Conservation (phyloP, 2,888 invertebrate genomes). For the Macaria liturata region DNA sequence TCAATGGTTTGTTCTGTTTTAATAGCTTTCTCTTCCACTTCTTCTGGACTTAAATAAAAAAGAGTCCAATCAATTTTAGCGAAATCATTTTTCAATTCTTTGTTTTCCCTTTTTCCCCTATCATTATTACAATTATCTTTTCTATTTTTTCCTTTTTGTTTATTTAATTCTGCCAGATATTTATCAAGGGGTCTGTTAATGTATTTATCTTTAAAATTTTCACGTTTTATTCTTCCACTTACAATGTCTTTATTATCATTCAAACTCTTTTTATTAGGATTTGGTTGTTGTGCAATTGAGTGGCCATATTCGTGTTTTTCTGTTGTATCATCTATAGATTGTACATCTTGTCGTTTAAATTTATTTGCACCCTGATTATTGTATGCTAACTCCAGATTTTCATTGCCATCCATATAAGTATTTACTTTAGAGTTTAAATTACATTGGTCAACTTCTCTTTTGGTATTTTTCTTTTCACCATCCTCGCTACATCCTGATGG, state of each 20-base stretch:
- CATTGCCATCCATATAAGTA: constrained; percentile 4
- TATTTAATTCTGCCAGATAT: background rate
- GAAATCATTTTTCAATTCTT: constrained; percentile 20
- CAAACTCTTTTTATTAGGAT: background rate
- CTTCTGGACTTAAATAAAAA: constrained; percentile 42
- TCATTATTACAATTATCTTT: background rate
- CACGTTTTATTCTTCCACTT: background rate
- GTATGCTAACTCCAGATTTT: background rate
- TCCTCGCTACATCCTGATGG: background rate
- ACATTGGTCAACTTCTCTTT: constrained; percentile 24
- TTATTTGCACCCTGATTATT: background rate
- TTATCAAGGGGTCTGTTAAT: background rate
- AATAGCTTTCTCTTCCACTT: constrained; percentile 47
- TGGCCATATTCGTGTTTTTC: constrained; percentile 18
- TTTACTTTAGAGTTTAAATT: background rate
- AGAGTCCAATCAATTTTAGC: constrained; percentile 29
- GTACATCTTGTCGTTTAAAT: constrained; percentile 8
- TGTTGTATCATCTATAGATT: constrained; percentile 3
- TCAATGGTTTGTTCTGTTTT: constrained; percentile 50
- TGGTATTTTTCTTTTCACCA: constrained; percentile 14
- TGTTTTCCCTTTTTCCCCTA: constrained; percentile 2
- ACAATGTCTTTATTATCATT: background rate
- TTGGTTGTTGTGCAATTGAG: background rate
- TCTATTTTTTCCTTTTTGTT: background rate
- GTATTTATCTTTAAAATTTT: background rate